These are phyloP conservation scores for Hyles euphorbiae DNA, from an alignment of 1,140 invertebrate species.

Conservation along the genomic window DNA sequence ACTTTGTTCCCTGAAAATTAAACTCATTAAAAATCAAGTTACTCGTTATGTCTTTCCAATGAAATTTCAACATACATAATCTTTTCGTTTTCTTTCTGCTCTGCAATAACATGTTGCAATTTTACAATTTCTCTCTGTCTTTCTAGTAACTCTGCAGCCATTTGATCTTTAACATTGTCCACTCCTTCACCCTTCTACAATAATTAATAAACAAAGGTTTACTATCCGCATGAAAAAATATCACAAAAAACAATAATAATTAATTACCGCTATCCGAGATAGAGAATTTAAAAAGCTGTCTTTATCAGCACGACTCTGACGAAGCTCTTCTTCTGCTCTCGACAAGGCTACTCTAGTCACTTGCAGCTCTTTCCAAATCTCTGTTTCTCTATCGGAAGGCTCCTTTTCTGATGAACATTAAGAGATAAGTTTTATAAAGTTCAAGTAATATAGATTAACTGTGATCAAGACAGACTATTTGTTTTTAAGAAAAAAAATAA, in stretches of 20 bases:
- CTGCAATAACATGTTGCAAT: slow-evolving; percentile 49
- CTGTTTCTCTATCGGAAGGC: slow-evolving; percentile 56
- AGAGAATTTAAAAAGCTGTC: slow-evolving; percentile 59
- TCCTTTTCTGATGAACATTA: slow-evolving; percentile 43
- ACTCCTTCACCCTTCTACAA: slow-evolving; percentile 55
- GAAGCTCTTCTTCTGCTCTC: slow-evolving; percentile 50
- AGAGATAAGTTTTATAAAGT: slow-evolving; percentile 3
- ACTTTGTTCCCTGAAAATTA: slow-evolving; percentile 48
- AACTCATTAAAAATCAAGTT: not conserved
- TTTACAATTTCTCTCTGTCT: slow-evolving; percentile 54
- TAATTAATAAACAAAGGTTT: not conserved
- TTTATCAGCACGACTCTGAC: slow-evolving; percentile 54
- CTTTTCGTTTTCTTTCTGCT: slow-evolving; percentile 53
- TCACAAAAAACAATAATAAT: not conserved
- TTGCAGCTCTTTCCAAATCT: slow-evolving; percentile 62
- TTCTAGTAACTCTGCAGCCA: slow-evolving; percentile 50
- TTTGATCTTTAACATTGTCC: slow-evolving; percentile 45
- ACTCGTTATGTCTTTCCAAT: no score
- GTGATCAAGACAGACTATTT: no score
- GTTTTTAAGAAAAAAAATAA: no score
- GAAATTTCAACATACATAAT: slow-evolving; percentile 34
- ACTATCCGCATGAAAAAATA: no score
- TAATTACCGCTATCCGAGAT: slow-evolving; percentile 54
- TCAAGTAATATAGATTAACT: not conserved
- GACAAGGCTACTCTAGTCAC: slow-evolving; percentile 42